Evolutionary conservation across 2,797 vertebrate genomes (phyloP).

Genomic region (Lateolabrax maculatus): DNA sequence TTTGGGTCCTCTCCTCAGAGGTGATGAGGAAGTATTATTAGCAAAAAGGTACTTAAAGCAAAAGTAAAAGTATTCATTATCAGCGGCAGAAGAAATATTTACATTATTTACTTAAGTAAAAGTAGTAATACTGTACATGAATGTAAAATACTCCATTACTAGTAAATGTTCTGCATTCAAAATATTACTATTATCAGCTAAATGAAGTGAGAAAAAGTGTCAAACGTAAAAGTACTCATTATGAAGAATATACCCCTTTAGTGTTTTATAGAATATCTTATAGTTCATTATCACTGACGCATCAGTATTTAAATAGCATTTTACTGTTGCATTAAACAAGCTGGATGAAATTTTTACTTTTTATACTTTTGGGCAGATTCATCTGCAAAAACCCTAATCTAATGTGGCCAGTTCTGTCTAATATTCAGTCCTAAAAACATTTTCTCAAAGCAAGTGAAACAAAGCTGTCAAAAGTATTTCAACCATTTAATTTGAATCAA

Average conservation of each 20-base stretch:
- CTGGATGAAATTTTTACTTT: neutral
- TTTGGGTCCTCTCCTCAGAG: neutral
- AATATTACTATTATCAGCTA: neutral
- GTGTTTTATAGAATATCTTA: neutral
- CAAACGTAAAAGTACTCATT: neutral
- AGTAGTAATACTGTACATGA: no score
- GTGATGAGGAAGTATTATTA: no score
- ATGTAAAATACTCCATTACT: neutral
- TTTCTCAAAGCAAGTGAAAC: neutral
- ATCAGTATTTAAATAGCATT: neutral
- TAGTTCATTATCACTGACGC: neutral
- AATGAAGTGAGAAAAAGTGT: neutral
- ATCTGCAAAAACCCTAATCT: neutral
- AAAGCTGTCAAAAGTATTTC: neutral
- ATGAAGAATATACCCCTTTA: neutral
- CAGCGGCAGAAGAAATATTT: no score
- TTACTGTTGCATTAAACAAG: neutral
- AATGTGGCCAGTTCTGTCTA: neutral
- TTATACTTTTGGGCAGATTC: neutral
- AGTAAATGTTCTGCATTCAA: neutral
- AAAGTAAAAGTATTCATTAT: neutral
- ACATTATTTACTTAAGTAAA: no score
- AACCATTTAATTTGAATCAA: neutral
- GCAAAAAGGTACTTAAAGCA: neutral
- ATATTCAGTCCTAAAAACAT: neutral